A percentile compares a stretch with the other conserved stretches of the same genome.
These are phyloP conservation scores for Gari tellinella DNA, from an alignment of 2,888 invertebrate species.

Conservation along the genomic window DNA sequence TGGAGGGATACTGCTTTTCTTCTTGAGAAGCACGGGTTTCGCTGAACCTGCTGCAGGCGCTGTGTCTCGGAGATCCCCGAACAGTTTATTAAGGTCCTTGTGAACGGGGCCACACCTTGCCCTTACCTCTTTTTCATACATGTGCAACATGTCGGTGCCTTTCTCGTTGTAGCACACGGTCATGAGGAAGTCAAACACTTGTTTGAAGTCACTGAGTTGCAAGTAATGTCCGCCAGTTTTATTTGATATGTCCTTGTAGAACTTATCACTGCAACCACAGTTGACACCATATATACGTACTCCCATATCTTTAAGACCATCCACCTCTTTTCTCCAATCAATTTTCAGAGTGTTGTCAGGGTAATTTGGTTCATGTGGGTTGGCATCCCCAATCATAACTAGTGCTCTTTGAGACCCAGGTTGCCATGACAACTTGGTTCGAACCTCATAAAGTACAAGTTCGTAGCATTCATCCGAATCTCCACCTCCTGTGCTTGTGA, in stretches of 20 bases:
- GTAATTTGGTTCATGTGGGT: slow-evolving; percentile 77
- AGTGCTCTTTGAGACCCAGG: slow-evolving; percentile 77
- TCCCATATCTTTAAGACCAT: slow-evolving; percentile 61
- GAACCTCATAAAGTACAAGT: slow-evolving; percentile 78
- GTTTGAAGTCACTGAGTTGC: slow-evolving; percentile 72
- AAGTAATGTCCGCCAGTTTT: slow-evolving; percentile 76
- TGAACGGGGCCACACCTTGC: slow-evolving; percentile 59
- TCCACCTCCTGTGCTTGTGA: slow-evolving; percentile 75
- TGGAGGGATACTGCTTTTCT: too few species aligned
- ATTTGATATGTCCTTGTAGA: slow-evolving; percentile 72
- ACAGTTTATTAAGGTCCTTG: slow-evolving; percentile 68
- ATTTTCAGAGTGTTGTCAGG: slow-evolving; percentile 69
- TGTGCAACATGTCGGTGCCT: too few species aligned
- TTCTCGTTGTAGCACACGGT: slow-evolving; percentile 80
- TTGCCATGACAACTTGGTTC: slow-evolving; percentile 78
- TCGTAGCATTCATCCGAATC: slow-evolving; percentile 82
- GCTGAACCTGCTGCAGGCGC: too few species aligned
- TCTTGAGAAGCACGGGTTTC: too few species aligned
- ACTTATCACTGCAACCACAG: slow-evolving; percentile 53
- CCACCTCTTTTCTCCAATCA: slow-evolving; percentile 76
- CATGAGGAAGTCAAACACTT: slow-evolving; percentile 80
- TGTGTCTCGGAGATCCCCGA: slow-evolving; percentile 61
- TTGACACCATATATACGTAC: slow-evolving; percentile 72
- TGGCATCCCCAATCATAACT: too few species aligned
- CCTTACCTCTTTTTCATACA: too few species aligned